Evolutionary conservation across 2,797 vertebrate genomes (phyloP).

Genomic region (Melanotaenia trifasciata): DNA sequence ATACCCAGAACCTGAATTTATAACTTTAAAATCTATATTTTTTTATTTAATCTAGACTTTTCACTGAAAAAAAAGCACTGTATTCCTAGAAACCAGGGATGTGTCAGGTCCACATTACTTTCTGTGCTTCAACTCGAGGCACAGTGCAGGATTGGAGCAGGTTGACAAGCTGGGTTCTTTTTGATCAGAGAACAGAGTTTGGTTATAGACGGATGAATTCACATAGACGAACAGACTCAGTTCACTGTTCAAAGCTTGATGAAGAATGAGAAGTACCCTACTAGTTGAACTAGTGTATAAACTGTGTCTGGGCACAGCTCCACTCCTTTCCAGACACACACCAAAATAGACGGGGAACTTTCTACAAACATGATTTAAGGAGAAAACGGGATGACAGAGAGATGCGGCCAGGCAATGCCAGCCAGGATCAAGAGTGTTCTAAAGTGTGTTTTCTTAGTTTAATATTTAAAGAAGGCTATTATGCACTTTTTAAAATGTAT

Average conservation of each 20-base stretch:
- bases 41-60: background rate
- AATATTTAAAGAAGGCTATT: too few relatives aligned
- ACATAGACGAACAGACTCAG: background rate
- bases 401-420: background rate
- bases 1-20: too few relatives aligned
- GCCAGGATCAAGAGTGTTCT: background rate
- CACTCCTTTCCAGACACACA: background rate
- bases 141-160: background rate
- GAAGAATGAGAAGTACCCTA: background rate
- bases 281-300: background rate
- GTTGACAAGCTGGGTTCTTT: background rate
- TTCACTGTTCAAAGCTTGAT: background rate
- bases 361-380: background rate
- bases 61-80: background rate
- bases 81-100: background rate
- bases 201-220: background rate
- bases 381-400: background rate
- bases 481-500: too few relatives aligned
- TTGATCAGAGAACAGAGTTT: background rate
- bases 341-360: background rate
- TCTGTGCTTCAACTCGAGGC: background rate
- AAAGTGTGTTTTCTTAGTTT: background rate
- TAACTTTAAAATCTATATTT: too few relatives aligned
- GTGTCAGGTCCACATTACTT: background rate
- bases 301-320: background rate